Conservation (phyloP, 1,140 invertebrate species). For the Myzus persicae region DNA sequence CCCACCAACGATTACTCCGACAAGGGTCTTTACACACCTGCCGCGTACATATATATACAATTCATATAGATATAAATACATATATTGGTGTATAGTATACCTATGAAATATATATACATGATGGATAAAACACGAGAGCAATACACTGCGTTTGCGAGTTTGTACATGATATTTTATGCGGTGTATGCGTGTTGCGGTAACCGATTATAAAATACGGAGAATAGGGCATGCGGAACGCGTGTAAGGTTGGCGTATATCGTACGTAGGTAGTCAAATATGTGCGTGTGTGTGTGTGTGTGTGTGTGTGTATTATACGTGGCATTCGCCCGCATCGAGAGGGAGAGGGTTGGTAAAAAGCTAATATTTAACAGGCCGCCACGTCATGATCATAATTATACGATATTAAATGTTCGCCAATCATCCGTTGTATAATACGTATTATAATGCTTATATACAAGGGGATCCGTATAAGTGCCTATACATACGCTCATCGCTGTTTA, state of each 20-base stretch:
- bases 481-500: neutral
- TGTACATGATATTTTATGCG: neutral
- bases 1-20: neutral
- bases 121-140: neutral
- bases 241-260: neutral
- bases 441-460: neutral
- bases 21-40: neutral
- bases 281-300: neutral
- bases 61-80: too few species aligned
- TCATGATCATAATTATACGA: constrained; percentile 28
- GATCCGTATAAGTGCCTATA: neutral
- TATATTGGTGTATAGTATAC: neutral
- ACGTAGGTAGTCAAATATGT: neutral
- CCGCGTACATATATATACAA: neutral
- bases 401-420: neutral
- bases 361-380: constrained; percentile 33
- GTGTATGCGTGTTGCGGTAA: neutral
- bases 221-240: neutral
- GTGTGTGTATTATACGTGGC: neutral
- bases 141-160: neutral
- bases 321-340: neutral
- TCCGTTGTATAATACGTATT: neutral
- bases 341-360: constrained; percentile 20
- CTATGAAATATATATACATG: neutral
- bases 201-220: neutral